phyloP scores from a whole-genome alignment of 2,113 vertebrate species.

The Chloropsis cyanopogon region DNA sequence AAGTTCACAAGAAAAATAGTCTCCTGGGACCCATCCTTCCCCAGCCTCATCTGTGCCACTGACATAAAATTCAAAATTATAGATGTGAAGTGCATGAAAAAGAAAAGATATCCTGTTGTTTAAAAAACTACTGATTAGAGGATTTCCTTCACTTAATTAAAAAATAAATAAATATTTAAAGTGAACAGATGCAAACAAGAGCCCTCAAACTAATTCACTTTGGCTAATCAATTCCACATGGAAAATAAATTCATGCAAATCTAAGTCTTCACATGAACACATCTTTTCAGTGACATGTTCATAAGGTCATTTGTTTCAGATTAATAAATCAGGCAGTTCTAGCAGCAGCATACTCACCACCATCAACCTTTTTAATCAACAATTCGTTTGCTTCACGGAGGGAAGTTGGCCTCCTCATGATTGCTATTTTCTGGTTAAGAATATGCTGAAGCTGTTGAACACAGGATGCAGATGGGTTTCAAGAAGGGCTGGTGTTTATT shows the following conservation, averaged over 20 bases:
- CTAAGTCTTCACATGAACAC: not conserved
- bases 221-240: not conserved
- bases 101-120: not conserved
- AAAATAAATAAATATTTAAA: constrained; percentile 12
- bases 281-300: not conserved
- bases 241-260: constrained; percentile 24
- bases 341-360: not conserved
- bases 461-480: not conserved
- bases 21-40: not conserved
- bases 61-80: not conserved
- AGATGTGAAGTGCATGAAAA: not conserved
- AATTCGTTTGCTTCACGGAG: not conserved
- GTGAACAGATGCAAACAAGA: not conserved
- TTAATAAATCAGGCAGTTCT: constrained; percentile 28
- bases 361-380: constrained; percentile 21
- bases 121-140: not conserved
- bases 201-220: not conserved
- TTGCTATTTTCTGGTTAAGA: constrained; percentile 11
- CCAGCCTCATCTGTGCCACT: not conserved
- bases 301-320: constrained; percentile 39
- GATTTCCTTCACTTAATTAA: not conserved
- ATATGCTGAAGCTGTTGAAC: not conserved
- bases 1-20: not conserved
- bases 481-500: not conserved
- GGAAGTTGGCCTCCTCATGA: not conserved